A percentile compares a stretch with the other conserved stretches of the same genome.
Conservation (phyloP, 2,113 vertebrate species). For the Morone chrysops region DNA sequence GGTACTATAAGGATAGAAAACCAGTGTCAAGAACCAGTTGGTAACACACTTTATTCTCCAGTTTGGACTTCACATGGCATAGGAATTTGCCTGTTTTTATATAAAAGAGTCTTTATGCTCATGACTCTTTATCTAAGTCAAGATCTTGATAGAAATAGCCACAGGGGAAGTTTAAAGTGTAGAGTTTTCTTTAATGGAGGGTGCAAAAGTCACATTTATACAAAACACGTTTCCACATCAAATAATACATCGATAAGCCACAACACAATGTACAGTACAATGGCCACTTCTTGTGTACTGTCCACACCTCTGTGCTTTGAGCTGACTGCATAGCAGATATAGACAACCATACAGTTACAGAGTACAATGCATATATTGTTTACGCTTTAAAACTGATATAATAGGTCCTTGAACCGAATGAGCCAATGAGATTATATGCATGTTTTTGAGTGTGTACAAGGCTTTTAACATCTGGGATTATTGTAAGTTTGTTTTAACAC, state of each 20-base stretch:
- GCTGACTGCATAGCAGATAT: not conserved
- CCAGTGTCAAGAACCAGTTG: not conserved
- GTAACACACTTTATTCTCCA: not conserved
- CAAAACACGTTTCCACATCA: not conserved
- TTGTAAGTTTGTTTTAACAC: slow-evolving; percentile 18
- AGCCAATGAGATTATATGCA: not conserved
- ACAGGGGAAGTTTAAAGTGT: not conserved
- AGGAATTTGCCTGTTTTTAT: not conserved
- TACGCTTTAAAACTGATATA: slow-evolving; percentile 2
- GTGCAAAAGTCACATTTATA: not conserved
- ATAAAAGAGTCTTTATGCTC: not conserved
- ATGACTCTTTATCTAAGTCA: not conserved
- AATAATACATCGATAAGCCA: not conserved
- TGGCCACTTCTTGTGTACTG: not conserved
- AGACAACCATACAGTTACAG: not conserved
- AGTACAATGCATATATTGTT: slow-evolving; percentile 18
- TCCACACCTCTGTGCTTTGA: not conserved
- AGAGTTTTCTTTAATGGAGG: not conserved
- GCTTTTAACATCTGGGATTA: slow-evolving; percentile 32
- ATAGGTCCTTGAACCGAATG: slow-evolving; percentile 27
- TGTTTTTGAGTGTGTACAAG: slow-evolving; percentile 9
- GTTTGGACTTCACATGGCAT: not conserved
- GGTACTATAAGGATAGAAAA: not conserved
- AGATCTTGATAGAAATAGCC: not conserved
- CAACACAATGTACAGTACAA: not conserved